Evolutionary conservation across 2,113 vertebrate genomes (phyloP), one percentile per base, ranked within the genome.

Genomic region (Tympanuchus pallidicinctus): DNA sequence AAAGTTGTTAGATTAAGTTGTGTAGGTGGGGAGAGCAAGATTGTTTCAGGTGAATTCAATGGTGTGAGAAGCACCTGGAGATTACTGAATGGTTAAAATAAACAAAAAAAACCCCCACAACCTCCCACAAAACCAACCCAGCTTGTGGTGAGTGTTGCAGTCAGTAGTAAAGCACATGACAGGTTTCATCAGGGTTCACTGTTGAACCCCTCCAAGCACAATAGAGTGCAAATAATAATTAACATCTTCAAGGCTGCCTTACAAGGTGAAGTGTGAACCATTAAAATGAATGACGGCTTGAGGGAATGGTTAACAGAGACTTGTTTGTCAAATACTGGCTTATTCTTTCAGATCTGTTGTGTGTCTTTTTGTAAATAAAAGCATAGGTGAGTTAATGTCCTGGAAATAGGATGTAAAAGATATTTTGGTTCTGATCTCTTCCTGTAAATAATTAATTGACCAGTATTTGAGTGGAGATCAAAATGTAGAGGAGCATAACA

Each of bases 281-380:
- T 88, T 83, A 67, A 77, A 94, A 92, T 77, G 65, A 64, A 83
- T 75, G 47, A 90, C 71, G 88, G 65, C 79, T 77, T 64, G 52
- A 88, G 86, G 76, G 47, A 93, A 63, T 47, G 50, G 27, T 40
- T 57, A 3, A 54, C 42, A 61, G 56, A 75, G 34, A 38, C 32
- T 19, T 56, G 48, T 63, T 87, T 92, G 69, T 80, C 56, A 86
- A 61, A 73, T 12, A 72, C 56, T 74, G 14, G 47, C 34, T 94
- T 9, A 11, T 83, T 93, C 42, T 81, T 83, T 84, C 32, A 83
- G n/a, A 50, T 81, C 48, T 52, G 63, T 25, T 86, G 19, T 34
- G 0, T 74, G 12, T 32, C 56, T n/a, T 28, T 28, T n/a, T 11
- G 32, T 57, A n/a, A 76, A 22, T 7, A 67, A 24, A 36, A 19